A percentile compares a stretch with the other conserved stretches of the same genome.
Conservation (phyloP, 2,113 vertebrate species). For the Prolemur simus region DNA sequence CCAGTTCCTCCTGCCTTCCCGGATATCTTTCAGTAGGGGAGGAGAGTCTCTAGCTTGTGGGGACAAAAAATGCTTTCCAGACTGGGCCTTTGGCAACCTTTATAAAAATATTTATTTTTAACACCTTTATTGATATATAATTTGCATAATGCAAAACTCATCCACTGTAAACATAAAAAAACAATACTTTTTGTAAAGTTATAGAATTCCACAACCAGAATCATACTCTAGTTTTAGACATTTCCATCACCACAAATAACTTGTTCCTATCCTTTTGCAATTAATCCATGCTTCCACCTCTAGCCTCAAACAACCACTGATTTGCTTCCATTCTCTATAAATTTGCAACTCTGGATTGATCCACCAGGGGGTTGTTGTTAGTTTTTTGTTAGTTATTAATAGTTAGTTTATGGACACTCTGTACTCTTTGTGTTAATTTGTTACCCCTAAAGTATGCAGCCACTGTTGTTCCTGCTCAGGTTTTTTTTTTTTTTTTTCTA, state of each 20-base stretch:
- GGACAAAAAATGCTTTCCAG: not conserved
- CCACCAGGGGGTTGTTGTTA: not conserved
- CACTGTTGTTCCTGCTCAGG: not conserved
- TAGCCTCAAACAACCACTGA: not conserved
- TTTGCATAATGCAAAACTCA: slow-evolving; percentile 23
- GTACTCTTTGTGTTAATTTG: not conserved
- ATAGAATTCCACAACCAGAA: not conserved
- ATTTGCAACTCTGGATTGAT: not conserved
- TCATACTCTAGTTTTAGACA: not conserved
- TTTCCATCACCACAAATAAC: not conserved
- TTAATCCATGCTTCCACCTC: not conserved
- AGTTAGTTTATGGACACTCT: not conserved
- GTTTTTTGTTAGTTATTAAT: not conserved
- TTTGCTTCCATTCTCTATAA: not conserved
- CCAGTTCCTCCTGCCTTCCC: not conserved
- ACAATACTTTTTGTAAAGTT: slow-evolving; percentile 13
- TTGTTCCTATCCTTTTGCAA: not conserved
- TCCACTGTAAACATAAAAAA: not conserved
- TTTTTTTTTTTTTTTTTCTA: not conserved
- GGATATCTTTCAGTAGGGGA: not conserved
- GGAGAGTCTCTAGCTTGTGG: not conserved
- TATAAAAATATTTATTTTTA: not conserved
- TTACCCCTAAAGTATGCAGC: not conserved
- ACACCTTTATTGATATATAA: not conserved
- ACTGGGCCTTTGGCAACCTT: not conserved